Evolutionary conservation across 2,113 vertebrate genomes (phyloP).

Genomic region (Rhipidura dahli): DNA sequence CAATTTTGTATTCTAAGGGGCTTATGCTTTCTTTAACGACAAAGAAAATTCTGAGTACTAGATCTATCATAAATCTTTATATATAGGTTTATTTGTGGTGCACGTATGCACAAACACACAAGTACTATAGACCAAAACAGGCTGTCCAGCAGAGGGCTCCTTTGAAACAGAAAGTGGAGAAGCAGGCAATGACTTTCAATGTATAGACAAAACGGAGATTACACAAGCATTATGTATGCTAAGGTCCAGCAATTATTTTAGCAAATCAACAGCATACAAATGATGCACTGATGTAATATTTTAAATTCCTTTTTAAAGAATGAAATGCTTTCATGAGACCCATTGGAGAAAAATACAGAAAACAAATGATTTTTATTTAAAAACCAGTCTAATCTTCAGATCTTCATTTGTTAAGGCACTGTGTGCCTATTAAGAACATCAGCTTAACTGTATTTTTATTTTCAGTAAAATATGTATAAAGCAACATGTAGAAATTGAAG

Average conservation of each 20-base stretch:
- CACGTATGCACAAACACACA: not conserved
- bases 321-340: not conserved
- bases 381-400: not conserved
- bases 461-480: not conserved
- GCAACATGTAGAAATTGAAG: not conserved
- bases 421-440: not conserved
- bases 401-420: not conserved
- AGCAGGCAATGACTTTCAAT: conserved; percentile 31
- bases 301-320: not conserved
- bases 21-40: not conserved
- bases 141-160: conserved; percentile 82
- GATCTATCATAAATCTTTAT: not conserved
- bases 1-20: conserved; percentile 10
- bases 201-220: conserved; percentile 47
- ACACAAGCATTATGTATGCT: not conserved
- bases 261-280: not conserved
- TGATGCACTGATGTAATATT: not conserved
- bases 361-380: not conserved
- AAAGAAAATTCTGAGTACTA: conserved; percentile 26
- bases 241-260: conserved; percentile 3
- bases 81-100: not conserved
- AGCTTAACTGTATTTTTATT: not conserved
- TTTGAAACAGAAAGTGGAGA: conserved; percentile 75
- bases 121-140: not conserved
- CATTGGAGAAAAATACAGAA: not conserved